Evolutionary conservation across 2,113 vertebrate species (phyloP).

Genomic region (Isurus oxyrinchus): DNA sequence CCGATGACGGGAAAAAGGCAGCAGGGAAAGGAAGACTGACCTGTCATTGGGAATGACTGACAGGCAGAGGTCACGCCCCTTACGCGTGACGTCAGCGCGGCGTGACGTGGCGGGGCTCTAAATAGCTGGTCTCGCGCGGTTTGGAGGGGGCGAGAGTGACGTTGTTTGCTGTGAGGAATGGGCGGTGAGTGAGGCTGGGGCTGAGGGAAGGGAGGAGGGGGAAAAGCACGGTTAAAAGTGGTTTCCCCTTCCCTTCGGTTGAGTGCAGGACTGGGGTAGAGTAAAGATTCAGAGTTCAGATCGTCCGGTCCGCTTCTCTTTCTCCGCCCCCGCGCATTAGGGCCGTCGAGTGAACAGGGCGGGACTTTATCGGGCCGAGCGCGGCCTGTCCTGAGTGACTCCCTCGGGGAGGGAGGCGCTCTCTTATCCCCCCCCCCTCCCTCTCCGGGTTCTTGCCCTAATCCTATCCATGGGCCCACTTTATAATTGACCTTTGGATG

Average conservation of each 20-base stretch:
- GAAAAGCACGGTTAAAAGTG: not conserved
- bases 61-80: too few relatives aligned
- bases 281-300: not conserved
- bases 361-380: too few relatives aligned
- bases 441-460: not conserved
- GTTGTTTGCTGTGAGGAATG: not conserved
- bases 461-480: too few relatives aligned
- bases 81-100: too few relatives aligned
- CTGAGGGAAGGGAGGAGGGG: too few relatives aligned
- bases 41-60: too few relatives aligned
- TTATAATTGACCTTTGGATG: not conserved
- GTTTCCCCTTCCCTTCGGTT: too few relatives aligned
- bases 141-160: not conserved
- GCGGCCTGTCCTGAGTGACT: not conserved
- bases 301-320: not conserved
- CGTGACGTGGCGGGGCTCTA: not conserved
- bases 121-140: not conserved
- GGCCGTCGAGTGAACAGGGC: not conserved
- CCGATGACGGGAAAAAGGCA: too few relatives aligned
- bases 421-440: too few relatives aligned
- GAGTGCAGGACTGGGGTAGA: too few relatives aligned
- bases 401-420: too few relatives aligned
- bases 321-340: not conserved
- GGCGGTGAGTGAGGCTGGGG: not conserved
- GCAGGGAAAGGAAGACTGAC: too few relatives aligned